A percentile compares a stretch with the other conserved stretches of the same genome.
phyloP scores from a whole-genome alignment of 2,888 invertebrate species.

The Panorpa germanica region DNA sequence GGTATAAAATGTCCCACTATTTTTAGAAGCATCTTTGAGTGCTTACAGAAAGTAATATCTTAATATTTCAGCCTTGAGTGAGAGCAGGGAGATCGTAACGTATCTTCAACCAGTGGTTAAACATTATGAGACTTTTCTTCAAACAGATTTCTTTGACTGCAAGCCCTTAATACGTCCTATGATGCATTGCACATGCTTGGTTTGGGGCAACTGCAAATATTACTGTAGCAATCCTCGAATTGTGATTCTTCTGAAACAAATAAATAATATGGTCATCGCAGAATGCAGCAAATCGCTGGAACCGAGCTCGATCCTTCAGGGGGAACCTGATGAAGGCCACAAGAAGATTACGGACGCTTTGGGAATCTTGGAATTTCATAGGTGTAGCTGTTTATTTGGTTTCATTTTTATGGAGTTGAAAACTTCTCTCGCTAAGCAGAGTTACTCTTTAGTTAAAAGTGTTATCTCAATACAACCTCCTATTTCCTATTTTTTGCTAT shows the following conservation, averaged over 20 bases:
- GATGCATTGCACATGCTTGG: constrained; percentile 59
- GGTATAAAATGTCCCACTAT: too few species aligned
- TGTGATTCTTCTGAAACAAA: constrained; percentile 53
- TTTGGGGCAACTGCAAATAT: constrained; percentile 73
- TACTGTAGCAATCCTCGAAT: constrained; percentile 45
- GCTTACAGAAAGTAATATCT: too few species aligned
- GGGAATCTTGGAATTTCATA: constrained; percentile 30
- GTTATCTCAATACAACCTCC: too few species aligned
- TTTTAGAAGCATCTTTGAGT: too few species aligned
- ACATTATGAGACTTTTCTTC: constrained; percentile 53
- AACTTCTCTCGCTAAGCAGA: not conserved
- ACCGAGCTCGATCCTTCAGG: constrained; percentile 66
- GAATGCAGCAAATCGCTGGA: constrained; percentile 55
- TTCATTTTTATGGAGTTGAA: too few species aligned
- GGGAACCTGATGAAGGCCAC: constrained; percentile 59
- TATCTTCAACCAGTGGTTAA: too few species aligned
- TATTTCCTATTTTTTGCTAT: too few species aligned
- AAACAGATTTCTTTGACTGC: constrained; percentile 44
- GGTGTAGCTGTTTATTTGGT: too few species aligned
- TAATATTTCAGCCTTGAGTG: too few species aligned
- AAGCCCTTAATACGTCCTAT: constrained; percentile 40
- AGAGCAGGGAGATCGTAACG: too few species aligned
- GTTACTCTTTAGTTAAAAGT: too few species aligned
- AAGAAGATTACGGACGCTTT: constrained; percentile 34
- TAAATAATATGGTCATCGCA: constrained; percentile 65